Conservation (phyloP, 2,113 vertebrate genomes). For the Alligator mississippiensis region DNA sequence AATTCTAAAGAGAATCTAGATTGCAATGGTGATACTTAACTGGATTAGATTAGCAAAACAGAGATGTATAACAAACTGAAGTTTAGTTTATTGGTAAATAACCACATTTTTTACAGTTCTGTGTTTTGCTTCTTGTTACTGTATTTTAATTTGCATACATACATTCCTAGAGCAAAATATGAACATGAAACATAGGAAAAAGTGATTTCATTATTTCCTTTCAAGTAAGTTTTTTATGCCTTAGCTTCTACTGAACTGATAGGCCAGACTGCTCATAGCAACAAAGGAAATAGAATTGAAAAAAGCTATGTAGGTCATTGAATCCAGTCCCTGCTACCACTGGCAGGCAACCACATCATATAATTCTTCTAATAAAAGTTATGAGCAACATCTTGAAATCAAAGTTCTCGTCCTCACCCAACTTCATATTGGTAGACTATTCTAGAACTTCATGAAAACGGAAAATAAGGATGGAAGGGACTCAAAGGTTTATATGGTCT, state of each 20-base stretch:
- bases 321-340: background rate
- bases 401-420: background rate
- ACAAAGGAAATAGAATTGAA: background rate
- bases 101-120: background rate
- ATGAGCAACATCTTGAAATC: background rate
- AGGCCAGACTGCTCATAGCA: background rate
- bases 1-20: background rate
- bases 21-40: background rate
- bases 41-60: background rate
- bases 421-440: background rate
- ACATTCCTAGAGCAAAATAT: background rate
- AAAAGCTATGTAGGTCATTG: background rate
- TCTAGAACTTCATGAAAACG: background rate
- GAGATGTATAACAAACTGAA: background rate
- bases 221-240: background rate
- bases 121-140: background rate
- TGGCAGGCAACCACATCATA: background rate
- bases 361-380: background rate
- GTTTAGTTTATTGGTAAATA: background rate
- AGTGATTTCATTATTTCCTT: background rate
- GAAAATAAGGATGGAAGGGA: too few species aligned
- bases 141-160: background rate
- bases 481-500: too few species aligned
- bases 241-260: background rate
- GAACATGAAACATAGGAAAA: background rate